These are phyloP conservation scores for Homarus gammarus DNA, from an alignment of 2,888 invertebrate species.

Conservation along the genomic window DNA sequence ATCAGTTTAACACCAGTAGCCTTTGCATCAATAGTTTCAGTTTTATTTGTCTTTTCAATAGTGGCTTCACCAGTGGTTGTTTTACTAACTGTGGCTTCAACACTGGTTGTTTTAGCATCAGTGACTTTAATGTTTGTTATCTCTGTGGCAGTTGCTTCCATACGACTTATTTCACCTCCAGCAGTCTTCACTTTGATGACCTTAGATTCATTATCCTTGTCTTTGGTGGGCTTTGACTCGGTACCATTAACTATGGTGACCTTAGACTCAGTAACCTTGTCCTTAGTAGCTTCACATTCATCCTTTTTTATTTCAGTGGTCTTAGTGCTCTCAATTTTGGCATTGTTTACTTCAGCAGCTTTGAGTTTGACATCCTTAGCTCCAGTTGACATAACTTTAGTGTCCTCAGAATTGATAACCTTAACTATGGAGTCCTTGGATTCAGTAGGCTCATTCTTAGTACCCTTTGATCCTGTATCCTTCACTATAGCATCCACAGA, in stretches of 20 bases:
- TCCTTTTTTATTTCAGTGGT: background rate
- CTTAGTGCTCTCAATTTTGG: background rate
- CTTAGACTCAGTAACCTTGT: background rate
- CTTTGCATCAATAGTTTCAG: background rate
- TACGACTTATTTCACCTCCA: background rate
- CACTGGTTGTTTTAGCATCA: background rate
- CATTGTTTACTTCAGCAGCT: no score
- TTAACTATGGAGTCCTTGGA: constrained; percentile 17
- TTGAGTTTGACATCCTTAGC: background rate
- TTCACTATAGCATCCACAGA: background rate
- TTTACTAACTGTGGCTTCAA: no score
- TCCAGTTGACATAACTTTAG: background rate
- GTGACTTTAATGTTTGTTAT: background rate
- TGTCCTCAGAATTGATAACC: background rate
- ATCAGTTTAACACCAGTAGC: background rate
- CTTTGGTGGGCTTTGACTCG: background rate
- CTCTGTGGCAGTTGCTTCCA: background rate
- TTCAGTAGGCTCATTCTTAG: background rate
- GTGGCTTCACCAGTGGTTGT: background rate
- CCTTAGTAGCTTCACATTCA: background rate
- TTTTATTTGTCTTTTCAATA: background rate
- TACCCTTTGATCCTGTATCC: background rate
- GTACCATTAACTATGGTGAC: background rate
- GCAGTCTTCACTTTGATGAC: background rate
- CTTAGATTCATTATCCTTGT: background rate